Conservation (phyloP, 1,140 invertebrate genomes). For the Neodiprion pinetum region DNA sequence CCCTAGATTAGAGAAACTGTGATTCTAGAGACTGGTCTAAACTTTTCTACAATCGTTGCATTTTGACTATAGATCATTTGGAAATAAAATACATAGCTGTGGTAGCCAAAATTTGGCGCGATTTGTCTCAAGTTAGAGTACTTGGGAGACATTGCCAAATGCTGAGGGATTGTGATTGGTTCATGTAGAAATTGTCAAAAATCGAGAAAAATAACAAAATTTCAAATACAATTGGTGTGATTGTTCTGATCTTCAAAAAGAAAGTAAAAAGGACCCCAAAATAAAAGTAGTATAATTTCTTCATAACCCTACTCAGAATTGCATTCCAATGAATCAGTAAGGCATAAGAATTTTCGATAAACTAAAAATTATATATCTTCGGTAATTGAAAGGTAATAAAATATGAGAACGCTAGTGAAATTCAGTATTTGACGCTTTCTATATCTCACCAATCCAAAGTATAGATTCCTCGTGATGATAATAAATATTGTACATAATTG, state of each 20-base stretch:
- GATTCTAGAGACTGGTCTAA: background rate
- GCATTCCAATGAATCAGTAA: background rate
- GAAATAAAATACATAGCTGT: constrained; percentile 17
- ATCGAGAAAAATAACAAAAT: background rate
- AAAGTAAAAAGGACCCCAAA: background rate
- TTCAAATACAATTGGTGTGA: background rate
- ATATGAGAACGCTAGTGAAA: background rate
- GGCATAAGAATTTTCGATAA: background rate
- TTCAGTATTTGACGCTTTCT: constrained; percentile 9
- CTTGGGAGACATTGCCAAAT: constrained; percentile 8
- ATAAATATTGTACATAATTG: constrained; percentile 34
- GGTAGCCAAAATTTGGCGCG: background rate
- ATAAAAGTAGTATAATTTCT: background rate
- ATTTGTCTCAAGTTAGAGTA: background rate
- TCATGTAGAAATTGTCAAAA: constrained; percentile 1
- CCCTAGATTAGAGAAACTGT: no score
- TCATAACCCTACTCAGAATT: constrained; percentile 3
- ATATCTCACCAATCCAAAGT: constrained; percentile 6
- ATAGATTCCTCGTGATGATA: constrained; percentile 23
- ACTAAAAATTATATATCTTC: background rate
- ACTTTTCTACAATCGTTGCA: constrained; percentile 7
- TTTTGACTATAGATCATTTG: constrained; percentile 2
- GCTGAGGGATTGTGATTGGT: constrained; percentile 12
- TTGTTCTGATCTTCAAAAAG: background rate
- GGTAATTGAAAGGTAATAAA: background rate